Percentiles rank a stretch among this genome's conserved stretches.
Conservation (phyloP, 2,888 invertebrate species). For the Phorcus lineatus region DNA sequence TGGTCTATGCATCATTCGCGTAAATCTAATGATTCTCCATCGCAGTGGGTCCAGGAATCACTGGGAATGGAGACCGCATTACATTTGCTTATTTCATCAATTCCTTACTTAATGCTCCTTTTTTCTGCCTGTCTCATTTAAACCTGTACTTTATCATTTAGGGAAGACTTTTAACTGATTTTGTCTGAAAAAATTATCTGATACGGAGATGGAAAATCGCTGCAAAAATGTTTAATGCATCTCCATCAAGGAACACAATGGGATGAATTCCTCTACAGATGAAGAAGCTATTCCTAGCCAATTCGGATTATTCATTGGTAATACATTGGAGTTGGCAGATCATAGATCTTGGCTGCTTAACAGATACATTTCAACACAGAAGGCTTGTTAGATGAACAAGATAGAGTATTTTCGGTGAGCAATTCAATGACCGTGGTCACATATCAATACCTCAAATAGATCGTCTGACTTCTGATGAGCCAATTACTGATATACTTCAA, state of each 20-base stretch:
- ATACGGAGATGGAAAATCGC: too few species aligned
- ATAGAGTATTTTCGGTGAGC: background rate
- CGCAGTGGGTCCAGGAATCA: conserved; percentile 7
- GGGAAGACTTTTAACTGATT: background rate
- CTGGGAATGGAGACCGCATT: background rate
- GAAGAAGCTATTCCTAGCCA: too few species aligned
- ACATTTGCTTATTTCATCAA: background rate
- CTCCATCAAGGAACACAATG: too few species aligned
- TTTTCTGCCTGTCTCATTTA: background rate
- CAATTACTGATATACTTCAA: background rate
- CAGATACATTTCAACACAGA: conserved; percentile 19
- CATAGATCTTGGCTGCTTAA: background rate
- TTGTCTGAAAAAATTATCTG: too few species aligned
- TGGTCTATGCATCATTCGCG: background rate
- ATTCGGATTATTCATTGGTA: too few species aligned
- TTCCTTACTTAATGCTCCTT: background rate
- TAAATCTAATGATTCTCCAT: conserved; percentile 1
- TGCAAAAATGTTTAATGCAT: too few species aligned
- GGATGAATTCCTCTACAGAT: too few species aligned
- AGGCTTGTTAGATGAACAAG: background rate
- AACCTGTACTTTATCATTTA: background rate
- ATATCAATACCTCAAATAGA: background rate
- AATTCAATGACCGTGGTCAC: background rate
- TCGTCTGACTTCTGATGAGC: background rate
- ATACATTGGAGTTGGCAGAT: background rate